phyloP scores from a whole-genome alignment of 2,113 vertebrate species.

The Baryphthengus martii region DNA sequence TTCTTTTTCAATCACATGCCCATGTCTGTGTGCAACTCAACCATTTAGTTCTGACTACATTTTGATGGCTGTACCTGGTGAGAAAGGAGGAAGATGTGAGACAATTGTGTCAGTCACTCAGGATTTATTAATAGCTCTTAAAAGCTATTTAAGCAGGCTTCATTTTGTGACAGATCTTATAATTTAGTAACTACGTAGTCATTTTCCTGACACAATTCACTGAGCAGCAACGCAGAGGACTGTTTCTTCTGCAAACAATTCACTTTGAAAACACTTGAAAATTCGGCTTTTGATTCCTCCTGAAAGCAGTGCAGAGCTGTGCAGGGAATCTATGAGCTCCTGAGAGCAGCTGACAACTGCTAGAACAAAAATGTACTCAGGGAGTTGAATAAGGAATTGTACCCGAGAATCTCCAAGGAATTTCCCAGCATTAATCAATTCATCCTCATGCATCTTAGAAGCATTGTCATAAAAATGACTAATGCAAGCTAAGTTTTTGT shows the following conservation, averaged over 20 bases:
- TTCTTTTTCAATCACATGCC: background rate
- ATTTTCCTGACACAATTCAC: background rate
- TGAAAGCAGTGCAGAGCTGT: background rate
- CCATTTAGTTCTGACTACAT: background rate
- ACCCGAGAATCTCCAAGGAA: background rate
- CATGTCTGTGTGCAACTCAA: background rate
- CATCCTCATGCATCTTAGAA: background rate
- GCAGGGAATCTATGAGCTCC: background rate
- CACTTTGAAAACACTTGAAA: background rate
- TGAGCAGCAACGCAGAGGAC: background rate
- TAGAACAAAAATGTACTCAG: background rate
- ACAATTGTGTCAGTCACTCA: background rate
- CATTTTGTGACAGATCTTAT: conserved; percentile 3
- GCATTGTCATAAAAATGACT: background rate
- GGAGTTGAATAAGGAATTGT: background rate
- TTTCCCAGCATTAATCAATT: background rate
- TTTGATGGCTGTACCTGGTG: background rate
- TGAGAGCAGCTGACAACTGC: background rate
- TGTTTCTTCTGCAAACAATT: background rate
- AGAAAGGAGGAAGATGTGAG: background rate
- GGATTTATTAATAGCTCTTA: background rate
- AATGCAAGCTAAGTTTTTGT: rapidly evolving
- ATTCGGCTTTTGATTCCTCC: background rate
- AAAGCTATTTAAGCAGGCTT: background rate
- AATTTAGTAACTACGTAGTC: background rate